Conservation (phyloP, 2,888 invertebrate species). For the Athalia rosae region DNA sequence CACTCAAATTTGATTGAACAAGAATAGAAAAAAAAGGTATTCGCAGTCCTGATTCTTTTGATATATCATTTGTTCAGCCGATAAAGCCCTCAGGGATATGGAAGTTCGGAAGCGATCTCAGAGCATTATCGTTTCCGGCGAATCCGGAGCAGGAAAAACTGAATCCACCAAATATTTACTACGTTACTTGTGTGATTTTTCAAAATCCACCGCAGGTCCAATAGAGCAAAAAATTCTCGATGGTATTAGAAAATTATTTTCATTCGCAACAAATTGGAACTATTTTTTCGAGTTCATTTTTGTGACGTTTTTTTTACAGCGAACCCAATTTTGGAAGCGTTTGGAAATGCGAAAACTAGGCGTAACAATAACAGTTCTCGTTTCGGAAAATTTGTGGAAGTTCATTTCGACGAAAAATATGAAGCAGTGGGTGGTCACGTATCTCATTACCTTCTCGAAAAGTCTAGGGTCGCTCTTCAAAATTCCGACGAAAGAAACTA, state of each 20-base stretch:
- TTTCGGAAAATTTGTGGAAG: constrained; percentile 99
- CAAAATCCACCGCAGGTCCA: constrained; percentile 91
- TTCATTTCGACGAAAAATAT: constrained; percentile 93
- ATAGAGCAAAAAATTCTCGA: constrained; percentile 97
- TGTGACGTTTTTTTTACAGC: constrained; percentile 76
- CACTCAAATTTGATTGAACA: no score
- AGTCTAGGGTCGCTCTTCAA: constrained; percentile 93
- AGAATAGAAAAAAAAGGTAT: no score
- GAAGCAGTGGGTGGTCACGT: constrained; percentile 97
- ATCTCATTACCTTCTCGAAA: constrained; percentile 97
- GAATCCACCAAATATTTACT: constrained; percentile 99
- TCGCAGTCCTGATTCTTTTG: no score
- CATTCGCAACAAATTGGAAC: no score
- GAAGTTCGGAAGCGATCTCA: constrained; percentile 94
- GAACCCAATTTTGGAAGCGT: constrained; percentile 95
- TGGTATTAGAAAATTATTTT: constrained; percentile 76
- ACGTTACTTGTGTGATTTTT: constrained; percentile 93
- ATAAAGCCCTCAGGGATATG: constrained; percentile 99
- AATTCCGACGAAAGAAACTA: constrained; percentile 96
- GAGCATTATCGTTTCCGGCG: constrained; percentile 97
- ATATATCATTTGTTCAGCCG: constrained; percentile 78
- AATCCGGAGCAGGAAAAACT: constrained; percentile 98
- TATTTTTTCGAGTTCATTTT: no score
- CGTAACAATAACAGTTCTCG: constrained; percentile 98
- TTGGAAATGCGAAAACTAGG: constrained; percentile 98